These are phyloP conservation scores for Himalopsyche japonica DNA, from an alignment of 2,888 invertebrate species.

Conservation along the genomic window DNA sequence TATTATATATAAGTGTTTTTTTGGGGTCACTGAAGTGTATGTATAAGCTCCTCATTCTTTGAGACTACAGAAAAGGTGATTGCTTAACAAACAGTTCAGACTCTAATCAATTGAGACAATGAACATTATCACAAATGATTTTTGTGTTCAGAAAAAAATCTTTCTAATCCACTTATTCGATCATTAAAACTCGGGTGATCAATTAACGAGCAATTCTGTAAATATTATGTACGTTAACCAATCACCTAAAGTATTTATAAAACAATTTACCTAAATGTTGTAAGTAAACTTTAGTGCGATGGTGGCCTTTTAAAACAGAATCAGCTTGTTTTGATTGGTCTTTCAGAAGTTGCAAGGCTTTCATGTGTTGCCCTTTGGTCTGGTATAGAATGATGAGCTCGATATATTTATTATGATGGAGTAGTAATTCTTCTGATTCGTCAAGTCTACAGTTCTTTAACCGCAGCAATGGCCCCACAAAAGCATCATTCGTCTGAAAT, in stretches of 20 bases:
- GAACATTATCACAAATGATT: too few species aligned
- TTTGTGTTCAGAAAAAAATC: too few species aligned
- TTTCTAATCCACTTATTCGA: too few species aligned
- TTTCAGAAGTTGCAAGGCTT: conserved; percentile 85
- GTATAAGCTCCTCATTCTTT: too few species aligned
- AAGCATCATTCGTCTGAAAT: conserved; percentile 88
- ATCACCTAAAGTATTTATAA: too few species aligned
- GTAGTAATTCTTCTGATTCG: conserved; percentile 88
- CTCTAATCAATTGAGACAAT: too few species aligned
- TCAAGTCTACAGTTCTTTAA: conserved; percentile 91
- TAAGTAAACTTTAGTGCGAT: conserved; percentile 86
- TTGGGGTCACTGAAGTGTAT: too few species aligned
- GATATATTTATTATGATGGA: conserved; percentile 84
- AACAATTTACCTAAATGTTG: conserved; percentile 76
- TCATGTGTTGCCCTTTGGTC: conserved; percentile 88
- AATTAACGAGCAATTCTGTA: too few species aligned
- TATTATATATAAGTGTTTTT: not conserved
- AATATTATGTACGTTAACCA: too few species aligned
- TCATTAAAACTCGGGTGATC: too few species aligned
- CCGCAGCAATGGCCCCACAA: conserved; percentile 88
- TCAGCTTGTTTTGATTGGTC: conserved; percentile 75
- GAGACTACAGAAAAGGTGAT: too few species aligned
- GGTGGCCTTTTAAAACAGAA: conserved; percentile 77
- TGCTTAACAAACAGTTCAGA: too few species aligned
- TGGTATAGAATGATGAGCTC: conserved; percentile 96